Evolutionary conservation across 1,140 invertebrate species (phyloP).

Genomic region (Lanistes nyassanus): DNA sequence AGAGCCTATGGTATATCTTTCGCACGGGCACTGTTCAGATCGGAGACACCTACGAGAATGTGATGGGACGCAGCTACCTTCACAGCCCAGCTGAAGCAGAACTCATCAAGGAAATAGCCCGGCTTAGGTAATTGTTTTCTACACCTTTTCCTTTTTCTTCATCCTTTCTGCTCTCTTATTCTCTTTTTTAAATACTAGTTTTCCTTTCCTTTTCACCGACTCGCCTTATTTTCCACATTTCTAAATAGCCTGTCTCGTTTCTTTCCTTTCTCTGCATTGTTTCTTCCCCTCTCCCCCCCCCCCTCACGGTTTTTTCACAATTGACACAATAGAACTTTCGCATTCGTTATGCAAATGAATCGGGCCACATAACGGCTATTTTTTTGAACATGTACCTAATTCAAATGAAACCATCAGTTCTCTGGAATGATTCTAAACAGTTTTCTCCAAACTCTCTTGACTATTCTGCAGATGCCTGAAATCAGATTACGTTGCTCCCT

Average conservation of each 20-base stretch:
- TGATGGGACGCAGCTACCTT: constrained; percentile 35
- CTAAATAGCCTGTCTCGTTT: too few relatives aligned
- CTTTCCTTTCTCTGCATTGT: too few relatives aligned
- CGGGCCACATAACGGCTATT: not conserved
- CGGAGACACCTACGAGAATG: constrained; percentile 17
- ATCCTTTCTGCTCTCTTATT: not conserved
- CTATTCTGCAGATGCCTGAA: constrained; percentile 34
- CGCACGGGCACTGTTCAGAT: constrained; percentile 23
- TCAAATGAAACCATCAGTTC: too few relatives aligned
- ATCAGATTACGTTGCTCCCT: constrained; percentile 28
- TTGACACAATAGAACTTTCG: too few relatives aligned
- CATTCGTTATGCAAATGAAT: not conserved
- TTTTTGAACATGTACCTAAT: too few relatives aligned
- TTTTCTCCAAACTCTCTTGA: not conserved
- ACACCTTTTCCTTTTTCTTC: not conserved
- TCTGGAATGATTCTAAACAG: too few relatives aligned
- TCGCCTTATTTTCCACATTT: too few relatives aligned
- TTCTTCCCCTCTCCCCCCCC: not conserved
- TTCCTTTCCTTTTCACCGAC: too few relatives aligned
- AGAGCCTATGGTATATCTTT: constrained; percentile 30
- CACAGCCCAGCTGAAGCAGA: constrained; percentile 21
- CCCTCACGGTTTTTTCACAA: not conserved
- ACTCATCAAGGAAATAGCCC: constrained; percentile 38
- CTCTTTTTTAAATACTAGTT: not conserved
- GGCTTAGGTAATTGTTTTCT: constrained; percentile 34